These are phyloP conservation scores for Pitangus sulphuratus DNA, from an alignment of 2,797 vertebrate species.

Conservation along the genomic window DNA sequence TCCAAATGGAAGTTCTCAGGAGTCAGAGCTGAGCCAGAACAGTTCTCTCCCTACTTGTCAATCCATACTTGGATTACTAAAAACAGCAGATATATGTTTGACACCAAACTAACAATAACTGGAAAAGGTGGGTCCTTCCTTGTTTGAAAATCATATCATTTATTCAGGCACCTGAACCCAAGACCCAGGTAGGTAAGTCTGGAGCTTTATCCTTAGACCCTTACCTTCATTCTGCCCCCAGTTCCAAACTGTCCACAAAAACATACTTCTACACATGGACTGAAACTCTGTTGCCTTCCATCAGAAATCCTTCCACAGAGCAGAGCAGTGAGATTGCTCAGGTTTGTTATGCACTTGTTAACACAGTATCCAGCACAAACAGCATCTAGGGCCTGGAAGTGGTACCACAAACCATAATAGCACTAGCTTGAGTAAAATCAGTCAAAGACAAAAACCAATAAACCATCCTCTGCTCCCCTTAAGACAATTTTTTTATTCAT, in stretches of 20 bases:
- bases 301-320: not conserved
- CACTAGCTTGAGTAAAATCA: conserved; percentile 15
- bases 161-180: not conserved
- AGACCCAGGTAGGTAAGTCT: not conserved
- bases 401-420: not conserved
- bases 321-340: not conserved
- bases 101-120: not conserved
- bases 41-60: not conserved
- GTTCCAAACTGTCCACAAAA: not conserved
- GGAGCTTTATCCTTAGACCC: not conserved
- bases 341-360: not conserved
- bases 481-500: conserved; percentile 45
- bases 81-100: not conserved
- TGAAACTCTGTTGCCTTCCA: not conserved
- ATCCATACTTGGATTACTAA: not conserved
- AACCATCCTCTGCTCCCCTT: conserved; percentile 2
- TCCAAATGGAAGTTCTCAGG: not conserved
- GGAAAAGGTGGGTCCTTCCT: not conserved
- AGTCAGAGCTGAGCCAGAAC: not conserved
- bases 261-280: not conserved
- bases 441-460: conserved; percentile 32
- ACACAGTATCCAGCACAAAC: not conserved
- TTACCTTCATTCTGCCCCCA: not conserved
- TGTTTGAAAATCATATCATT: not conserved
- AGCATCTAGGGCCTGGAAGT: not conserved